Evolutionary conservation across 2,113 vertebrate genomes (phyloP), one percentile per base, ranked within the genome.

Genomic region (Austrofundulus limnaeus): DNA sequence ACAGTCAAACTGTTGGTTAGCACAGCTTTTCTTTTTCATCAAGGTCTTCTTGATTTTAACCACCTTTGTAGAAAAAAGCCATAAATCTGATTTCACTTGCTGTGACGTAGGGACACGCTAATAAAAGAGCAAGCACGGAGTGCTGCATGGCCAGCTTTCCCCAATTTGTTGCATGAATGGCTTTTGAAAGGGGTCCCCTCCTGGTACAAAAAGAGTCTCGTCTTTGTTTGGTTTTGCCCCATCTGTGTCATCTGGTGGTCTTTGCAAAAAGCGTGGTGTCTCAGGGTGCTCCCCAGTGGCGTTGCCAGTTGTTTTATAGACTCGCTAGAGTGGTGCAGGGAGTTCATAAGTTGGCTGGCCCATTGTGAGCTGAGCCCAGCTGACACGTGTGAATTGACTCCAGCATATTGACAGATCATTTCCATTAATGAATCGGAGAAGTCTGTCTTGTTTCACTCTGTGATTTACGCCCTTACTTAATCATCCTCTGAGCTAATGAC

Each of bases 201-300:
- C 90, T 77, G 87, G 87, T 92, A 96, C 94, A 97, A 95, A 96
- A 90, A 94, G 93, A 91, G 88, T 83, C 84, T 90, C 90, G 92
- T 92, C 90, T 92, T 90, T 94, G 93, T 93, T 93, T 93, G 92
- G 90, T 91, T 93, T 95, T 89, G 92, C 90, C 93, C 96, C 94
- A 95, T 96, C 96, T 97, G 96, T 94, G 93, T 96, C 94, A 94
- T 96, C 94, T 95, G 94, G 95, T 96, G 95, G 94, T 93, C 93
- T 93, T 92, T 94, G 94, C 92, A 92, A 88, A 90, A n/a, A 93
- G 93, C 93, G 93, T 90, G 92, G 92, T 91, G 89, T 94, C 93
- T 91, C 87, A 87, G 87, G 92, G 93, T 89, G 93, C 92, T 94
- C 95, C 93, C 92, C 90, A 94, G 87, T 92, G 93, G 93, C 88